phyloP scores from a whole-genome alignment of 2,113 vertebrate genomes.

The Archocentrus centrarchus region DNA sequence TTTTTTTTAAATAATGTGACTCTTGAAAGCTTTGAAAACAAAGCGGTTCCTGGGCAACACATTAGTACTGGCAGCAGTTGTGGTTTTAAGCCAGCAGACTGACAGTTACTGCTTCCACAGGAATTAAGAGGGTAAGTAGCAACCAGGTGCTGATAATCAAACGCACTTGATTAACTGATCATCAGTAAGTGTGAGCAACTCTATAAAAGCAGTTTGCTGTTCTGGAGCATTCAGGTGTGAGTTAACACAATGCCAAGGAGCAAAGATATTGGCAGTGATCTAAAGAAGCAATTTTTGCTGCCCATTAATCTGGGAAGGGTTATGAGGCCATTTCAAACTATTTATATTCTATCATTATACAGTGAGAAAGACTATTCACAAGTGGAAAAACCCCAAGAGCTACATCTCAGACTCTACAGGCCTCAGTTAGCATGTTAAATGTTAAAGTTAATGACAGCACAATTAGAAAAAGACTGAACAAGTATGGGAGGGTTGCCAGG shows the following conservation, averaged over 20 bases:
- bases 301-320: background rate
- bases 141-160: background rate
- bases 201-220: background rate
- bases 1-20: background rate
- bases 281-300: background rate
- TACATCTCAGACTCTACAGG: no score
- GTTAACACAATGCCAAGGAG: background rate
- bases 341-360: background rate
- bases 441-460: background rate
- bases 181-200: background rate
- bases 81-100: slow-evolving; percentile 9
- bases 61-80: background rate
- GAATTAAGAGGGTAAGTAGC: background rate
- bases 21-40: slow-evolving; percentile 3
- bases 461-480: background rate
- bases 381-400: no score
- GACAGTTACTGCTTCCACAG: background rate
- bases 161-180: no score
- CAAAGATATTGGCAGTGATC: background rate
- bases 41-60: slow-evolving; percentile 18
- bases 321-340: no score
- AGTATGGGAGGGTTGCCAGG: background rate
- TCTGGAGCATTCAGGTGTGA: background rate
- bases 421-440: no score
- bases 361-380: background rate